Evolutionary conservation across 2,888 invertebrate genomes (phyloP).

Genomic region (Drosophila leonis): DNA sequence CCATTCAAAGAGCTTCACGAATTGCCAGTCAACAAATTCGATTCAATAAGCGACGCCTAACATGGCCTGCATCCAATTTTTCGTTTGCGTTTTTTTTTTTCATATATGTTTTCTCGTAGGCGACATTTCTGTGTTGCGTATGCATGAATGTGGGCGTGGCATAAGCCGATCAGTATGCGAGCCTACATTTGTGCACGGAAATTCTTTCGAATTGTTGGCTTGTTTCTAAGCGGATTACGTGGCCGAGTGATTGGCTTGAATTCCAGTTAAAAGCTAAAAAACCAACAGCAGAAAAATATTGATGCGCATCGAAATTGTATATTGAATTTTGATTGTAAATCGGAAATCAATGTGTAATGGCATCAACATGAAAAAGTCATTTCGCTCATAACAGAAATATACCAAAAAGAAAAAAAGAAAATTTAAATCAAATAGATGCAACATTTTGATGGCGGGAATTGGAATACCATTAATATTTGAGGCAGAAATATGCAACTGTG

Average conservation of each 20-base stretch:
- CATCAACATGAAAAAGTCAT: neutral
- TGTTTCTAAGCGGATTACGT: slow-evolving; percentile 44
- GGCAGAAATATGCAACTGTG: neutral
- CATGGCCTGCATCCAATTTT: slow-evolving; percentile 33
- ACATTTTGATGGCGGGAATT: slow-evolving; percentile 19
- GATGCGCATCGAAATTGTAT: slow-evolving; percentile 25
- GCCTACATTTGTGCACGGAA: slow-evolving; percentile 29
- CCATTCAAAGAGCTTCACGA: slow-evolving; percentile 44
- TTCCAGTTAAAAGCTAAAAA: neutral
- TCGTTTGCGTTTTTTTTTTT: neutral
- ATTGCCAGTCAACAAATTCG: slow-evolving; percentile 69
- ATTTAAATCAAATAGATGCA: neutral
- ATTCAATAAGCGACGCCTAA: slow-evolving; percentile 64
- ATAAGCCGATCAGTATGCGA: slow-evolving; percentile 50
- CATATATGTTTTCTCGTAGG: neutral
- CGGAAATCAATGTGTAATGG: slow-evolving; percentile 3
- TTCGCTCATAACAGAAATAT: neutral
- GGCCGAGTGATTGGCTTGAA: slow-evolving; percentile 16
- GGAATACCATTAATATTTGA: slow-evolving; percentile 36
- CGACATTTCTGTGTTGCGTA: slow-evolving; percentile 26
- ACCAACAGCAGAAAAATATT: neutral
- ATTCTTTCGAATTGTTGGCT: slow-evolving; percentile 20
- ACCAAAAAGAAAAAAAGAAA: neutral
- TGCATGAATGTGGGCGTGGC: slow-evolving; percentile 37
- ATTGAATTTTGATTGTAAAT: slow-evolving; percentile 8